These are phyloP conservation scores for Drosophila azteca DNA, from an alignment of 1,140 invertebrate species.

Conservation along the genomic window DNA sequence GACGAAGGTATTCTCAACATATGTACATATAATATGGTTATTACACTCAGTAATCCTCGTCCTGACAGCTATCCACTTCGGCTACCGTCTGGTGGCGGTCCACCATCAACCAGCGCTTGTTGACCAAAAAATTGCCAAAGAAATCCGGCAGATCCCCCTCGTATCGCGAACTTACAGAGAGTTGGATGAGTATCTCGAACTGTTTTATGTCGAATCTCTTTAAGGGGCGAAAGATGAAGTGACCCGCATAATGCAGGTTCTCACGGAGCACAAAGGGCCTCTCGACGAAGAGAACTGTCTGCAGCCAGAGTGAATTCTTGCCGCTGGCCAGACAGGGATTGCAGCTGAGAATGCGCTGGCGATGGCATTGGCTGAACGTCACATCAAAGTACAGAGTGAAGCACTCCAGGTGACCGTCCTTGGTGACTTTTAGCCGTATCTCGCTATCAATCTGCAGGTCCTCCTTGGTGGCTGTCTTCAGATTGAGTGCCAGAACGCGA, in stretches of 20 bases:
- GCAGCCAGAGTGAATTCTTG: slow-evolving; percentile 58
- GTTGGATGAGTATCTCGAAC: slow-evolving; percentile 46
- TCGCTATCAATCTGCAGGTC: slow-evolving; percentile 34
- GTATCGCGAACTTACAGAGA: neutral
- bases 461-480: slow-evolving; percentile 17
- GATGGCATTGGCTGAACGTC: slow-evolving; percentile 58
- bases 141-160: neutral
- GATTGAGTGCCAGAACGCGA: slow-evolving; percentile 40
- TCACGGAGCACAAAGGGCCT: slow-evolving; percentile 47
- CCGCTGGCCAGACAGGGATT: slow-evolving; percentile 31
- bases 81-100: slow-evolving; percentile 36
- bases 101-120: slow-evolving; percentile 51
- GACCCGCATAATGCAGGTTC: slow-evolving; percentile 28
- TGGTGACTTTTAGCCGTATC: slow-evolving; percentile 22
- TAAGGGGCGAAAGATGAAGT: slow-evolving; percentile 25
- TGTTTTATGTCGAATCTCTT: slow-evolving; percentile 15
- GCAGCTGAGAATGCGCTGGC: slow-evolving; percentile 41
- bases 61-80: slow-evolving; percentile 59
- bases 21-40: too few species aligned
- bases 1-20: too few species aligned
- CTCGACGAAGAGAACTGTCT: slow-evolving; percentile 69
- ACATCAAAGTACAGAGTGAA: slow-evolving; percentile 72
- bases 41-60: slow-evolving; percentile 22
- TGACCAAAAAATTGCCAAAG: slow-evolving; percentile 18
- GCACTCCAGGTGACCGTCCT: slow-evolving; percentile 49